A percentile compares a stretch with the other conserved stretches of the same genome.
These are phyloP conservation scores for Leucophenga maculata DNA, from an alignment of 2,888 invertebrate genomes.

Conservation along the genomic window DNA sequence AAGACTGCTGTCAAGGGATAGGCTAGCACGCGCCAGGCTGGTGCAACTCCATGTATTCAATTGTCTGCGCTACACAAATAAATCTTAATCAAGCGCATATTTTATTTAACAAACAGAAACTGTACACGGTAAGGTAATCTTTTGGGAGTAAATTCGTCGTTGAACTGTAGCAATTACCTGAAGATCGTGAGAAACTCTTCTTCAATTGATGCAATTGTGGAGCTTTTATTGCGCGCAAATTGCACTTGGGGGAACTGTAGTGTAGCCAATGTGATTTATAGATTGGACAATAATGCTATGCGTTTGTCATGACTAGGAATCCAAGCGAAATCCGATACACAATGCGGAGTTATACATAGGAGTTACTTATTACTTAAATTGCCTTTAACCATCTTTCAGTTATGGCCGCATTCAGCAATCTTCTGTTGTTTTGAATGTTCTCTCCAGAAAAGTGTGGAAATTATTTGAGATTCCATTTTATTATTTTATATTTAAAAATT, in stretches of 20 bases:
- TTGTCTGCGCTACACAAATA: slow-evolving; percentile 54
- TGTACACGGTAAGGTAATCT: background rate
- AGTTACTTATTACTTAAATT: too few relatives aligned
- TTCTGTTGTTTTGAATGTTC: too few relatives aligned
- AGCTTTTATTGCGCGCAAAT: slow-evolving; percentile 3
- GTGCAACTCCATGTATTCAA: slow-evolving; percentile 42
- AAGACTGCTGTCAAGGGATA: slow-evolving; percentile 42
- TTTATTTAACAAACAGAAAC: slow-evolving; percentile 48
- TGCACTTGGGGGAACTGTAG: slow-evolving; percentile 9
- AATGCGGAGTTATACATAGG: background rate
- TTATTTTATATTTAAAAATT: too few relatives aligned
- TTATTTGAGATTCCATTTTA: too few relatives aligned
- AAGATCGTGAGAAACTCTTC: background rate
- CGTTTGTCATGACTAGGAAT: background rate
- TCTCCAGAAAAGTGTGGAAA: too few relatives aligned
- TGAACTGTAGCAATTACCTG: background rate
- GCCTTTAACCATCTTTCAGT: too few relatives aligned
- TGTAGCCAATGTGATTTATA: slow-evolving; percentile 8
- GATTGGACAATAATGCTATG: background rate
- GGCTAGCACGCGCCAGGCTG: slow-evolving; percentile 32
- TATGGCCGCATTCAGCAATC: too few relatives aligned
- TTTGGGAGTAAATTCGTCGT: background rate
- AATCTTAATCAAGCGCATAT: slow-evolving; percentile 55
- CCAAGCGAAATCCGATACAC: background rate
- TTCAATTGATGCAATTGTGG: slow-evolving; percentile 4